phyloP scores from a whole-genome alignment of 2,888 invertebrate species.

The Ischnus inquisitorius region DNA sequence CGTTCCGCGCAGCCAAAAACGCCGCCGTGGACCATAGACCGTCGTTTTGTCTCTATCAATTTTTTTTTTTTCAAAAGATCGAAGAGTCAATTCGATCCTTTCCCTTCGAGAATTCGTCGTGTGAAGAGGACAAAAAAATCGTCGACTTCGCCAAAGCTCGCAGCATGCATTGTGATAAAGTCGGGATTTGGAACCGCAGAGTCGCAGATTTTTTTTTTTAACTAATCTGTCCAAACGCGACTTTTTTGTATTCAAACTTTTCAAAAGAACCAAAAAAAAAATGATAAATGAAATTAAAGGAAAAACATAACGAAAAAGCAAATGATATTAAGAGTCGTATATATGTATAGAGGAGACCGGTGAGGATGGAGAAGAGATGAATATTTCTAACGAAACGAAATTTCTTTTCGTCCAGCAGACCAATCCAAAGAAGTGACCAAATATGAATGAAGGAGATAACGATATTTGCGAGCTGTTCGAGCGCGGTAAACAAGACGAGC shows the following conservation, averaged over 20 bases:
- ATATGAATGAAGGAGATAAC: slow-evolving; percentile 82
- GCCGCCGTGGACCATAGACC: slow-evolving; percentile 82
- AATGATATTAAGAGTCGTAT: slow-evolving; percentile 49
- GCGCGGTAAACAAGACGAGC: slow-evolving; percentile 76
- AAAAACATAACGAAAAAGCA: slow-evolving; percentile 29
- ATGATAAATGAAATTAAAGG: slow-evolving; percentile 26
- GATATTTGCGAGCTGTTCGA: slow-evolving; percentile 81
- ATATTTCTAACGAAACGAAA: slow-evolving; percentile 71
- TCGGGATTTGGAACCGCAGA: slow-evolving; percentile 78
- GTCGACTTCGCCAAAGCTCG: slow-evolving; percentile 77
- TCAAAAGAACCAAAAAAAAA: slow-evolving; percentile 54
- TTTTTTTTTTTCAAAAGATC: slow-evolving; percentile 27
- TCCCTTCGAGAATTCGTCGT: slow-evolving; percentile 1
- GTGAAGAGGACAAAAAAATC: slow-evolving; percentile 39
- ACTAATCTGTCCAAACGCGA: slow-evolving; percentile 52
- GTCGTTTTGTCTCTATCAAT: slow-evolving; percentile 75
- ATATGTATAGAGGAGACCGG: slow-evolving; percentile 23
- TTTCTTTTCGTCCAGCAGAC: slow-evolving; percentile 83
- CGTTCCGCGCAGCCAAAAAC: slow-evolving; percentile 83
- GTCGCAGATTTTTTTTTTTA: no score
- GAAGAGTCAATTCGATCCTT: slow-evolving; percentile 5
- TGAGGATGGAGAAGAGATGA: slow-evolving; percentile 59
- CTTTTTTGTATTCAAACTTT: slow-evolving; percentile 58
- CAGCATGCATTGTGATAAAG: slow-evolving; percentile 84
- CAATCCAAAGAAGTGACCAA: slow-evolving; percentile 85